These are phyloP conservation scores for Lerista edwardsae DNA, from an alignment of 2,797 vertebrate species.

Conservation along the genomic window DNA sequence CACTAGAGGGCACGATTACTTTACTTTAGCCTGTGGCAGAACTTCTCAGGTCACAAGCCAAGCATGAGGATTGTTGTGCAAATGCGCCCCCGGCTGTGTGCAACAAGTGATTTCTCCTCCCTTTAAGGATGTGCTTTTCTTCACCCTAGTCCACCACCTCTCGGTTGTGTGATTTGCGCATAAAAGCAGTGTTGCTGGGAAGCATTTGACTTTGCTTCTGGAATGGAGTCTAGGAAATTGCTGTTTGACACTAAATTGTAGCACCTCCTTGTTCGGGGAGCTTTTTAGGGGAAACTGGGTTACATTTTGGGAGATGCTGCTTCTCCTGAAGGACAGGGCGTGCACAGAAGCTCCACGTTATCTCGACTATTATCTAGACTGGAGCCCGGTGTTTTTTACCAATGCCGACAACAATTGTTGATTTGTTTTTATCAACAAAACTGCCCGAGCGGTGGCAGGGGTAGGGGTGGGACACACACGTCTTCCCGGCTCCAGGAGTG, in stretches of 20 bases:
- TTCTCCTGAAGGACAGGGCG: too few relatives aligned
- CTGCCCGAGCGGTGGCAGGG: too few relatives aligned
- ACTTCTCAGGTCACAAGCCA: too few relatives aligned
- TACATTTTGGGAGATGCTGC: not conserved
- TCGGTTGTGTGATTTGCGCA: not conserved
- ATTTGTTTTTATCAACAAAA: too few relatives aligned
- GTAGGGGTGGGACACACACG: too few relatives aligned
- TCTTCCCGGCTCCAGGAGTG: too few relatives aligned
- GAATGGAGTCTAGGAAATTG: too few relatives aligned
- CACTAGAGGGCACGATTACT: constrained; percentile 70
- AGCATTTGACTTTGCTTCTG: too few relatives aligned
- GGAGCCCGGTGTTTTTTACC: not conserved
- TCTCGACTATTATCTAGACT: not conserved
- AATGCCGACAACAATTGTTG: too few relatives aligned
- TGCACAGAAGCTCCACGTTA: too few relatives aligned
- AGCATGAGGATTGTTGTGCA: not conserved
- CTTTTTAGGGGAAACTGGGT: not conserved
- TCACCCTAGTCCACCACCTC: not conserved
- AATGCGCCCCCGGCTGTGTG: constrained; percentile 1
- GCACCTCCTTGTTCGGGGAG: not conserved
- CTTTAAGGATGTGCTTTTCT: not conserved
- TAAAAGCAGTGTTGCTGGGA: not conserved
- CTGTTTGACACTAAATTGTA: not conserved
- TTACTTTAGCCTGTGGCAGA: constrained; percentile 50
- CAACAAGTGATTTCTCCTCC: not conserved